phyloP scores from a whole-genome alignment of 2,888 invertebrate species.

The Tuta absoluta region DNA sequence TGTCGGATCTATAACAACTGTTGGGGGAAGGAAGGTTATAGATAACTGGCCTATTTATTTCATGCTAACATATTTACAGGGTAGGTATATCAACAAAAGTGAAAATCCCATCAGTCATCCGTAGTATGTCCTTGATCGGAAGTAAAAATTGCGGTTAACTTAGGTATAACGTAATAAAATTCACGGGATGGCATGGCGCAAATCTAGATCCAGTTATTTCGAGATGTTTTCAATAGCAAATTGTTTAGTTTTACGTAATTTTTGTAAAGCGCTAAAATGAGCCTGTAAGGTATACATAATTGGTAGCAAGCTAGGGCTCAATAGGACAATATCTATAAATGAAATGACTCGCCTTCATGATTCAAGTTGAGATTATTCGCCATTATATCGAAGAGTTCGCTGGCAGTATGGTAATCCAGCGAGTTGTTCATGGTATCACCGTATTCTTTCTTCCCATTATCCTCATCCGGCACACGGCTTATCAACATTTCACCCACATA shows the following conservation, averaged over 20 bases:
- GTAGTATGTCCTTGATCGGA: too few species aligned
- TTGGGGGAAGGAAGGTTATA: slow-evolving; percentile 17
- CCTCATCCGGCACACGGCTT: slow-evolving; percentile 53
- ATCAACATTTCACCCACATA: slow-evolving; percentile 57
- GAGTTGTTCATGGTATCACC: slow-evolving; percentile 33
- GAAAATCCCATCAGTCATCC: too few species aligned
- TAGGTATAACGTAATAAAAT: too few species aligned
- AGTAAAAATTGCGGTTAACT: too few species aligned
- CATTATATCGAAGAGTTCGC: slow-evolving; percentile 62
- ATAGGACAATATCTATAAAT: too few species aligned
- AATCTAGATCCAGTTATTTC: neutral
- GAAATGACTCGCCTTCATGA: slow-evolving; percentile 23
- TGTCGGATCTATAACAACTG: neutral
- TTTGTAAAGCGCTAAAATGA: too few species aligned
- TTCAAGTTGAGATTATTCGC: slow-evolving; percentile 51
- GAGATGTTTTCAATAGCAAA: too few species aligned
- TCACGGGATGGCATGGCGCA: neutral
- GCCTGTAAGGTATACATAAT: too few species aligned
- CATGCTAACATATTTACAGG: neutral
- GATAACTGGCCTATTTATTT: neutral
- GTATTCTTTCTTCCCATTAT: slow-evolving; percentile 36
- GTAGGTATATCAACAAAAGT: too few species aligned
- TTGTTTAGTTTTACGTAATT: too few species aligned
- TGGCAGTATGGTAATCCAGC: slow-evolving; percentile 57
- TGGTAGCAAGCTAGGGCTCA: too few species aligned